A percentile compares a stretch with the other conserved stretches of the same genome.
Evolutionary conservation across 2,888 invertebrate genomes (phyloP).

Genomic region (Maniola hyperantus): DNA sequence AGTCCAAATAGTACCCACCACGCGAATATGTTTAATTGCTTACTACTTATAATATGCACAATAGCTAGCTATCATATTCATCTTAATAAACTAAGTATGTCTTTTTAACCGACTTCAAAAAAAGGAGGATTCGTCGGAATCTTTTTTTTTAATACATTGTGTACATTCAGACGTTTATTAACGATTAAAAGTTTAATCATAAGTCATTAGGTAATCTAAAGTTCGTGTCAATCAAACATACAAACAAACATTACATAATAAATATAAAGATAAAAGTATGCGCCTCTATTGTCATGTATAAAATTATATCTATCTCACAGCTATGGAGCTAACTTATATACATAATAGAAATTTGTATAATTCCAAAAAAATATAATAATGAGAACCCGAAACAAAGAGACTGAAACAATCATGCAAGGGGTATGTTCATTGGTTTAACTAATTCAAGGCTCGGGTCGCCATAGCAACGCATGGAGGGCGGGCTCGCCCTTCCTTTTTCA

Average conservation of each 20-base stretch:
- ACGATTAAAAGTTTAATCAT: too few relatives aligned
- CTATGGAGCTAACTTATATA: too few relatives aligned
- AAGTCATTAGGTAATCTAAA: background rate
- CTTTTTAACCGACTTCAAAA: too few relatives aligned
- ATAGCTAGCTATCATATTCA: background rate
- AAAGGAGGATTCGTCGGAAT: too few relatives aligned
- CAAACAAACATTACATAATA: background rate
- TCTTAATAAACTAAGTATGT: too few relatives aligned
- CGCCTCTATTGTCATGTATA: background rate
- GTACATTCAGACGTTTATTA: too few relatives aligned
- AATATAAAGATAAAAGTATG: background rate
- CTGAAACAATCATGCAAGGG: slow-evolving; percentile 41
- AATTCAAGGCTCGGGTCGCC: slow-evolving; percentile 66
- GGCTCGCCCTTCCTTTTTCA: slow-evolving; percentile 43
- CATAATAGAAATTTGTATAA: background rate
- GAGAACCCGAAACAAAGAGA: background rate
- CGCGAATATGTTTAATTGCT: background rate
- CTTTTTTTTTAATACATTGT: too few relatives aligned
- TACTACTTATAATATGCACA: background rate
- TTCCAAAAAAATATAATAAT: background rate
- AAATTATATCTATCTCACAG: too few relatives aligned
- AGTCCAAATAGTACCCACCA: background rate
- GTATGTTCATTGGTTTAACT: slow-evolving; percentile 70
- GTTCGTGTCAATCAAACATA: background rate
- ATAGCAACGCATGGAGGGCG: slow-evolving; percentile 63